Evolutionary conservation across 2,888 invertebrate genomes (phyloP).

Genomic region (Microctonus hyperodae): DNA sequence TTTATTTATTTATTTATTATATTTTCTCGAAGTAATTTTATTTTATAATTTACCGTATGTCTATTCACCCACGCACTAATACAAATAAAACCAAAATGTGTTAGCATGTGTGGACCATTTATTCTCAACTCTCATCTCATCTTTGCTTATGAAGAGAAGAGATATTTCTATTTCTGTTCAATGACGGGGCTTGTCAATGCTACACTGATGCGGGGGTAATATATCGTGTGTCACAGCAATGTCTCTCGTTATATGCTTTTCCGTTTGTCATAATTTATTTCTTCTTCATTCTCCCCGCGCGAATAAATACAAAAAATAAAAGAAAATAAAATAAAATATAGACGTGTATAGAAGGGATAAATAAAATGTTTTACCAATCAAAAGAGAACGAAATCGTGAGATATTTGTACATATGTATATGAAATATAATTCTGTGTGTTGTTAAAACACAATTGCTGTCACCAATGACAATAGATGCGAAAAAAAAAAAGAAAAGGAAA

Average conservation of each 20-base stretch:
- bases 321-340: too few species aligned
- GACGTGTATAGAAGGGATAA: too few species aligned
- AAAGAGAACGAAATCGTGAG: neutral
- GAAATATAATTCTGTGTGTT: slow-evolving; percentile 23
- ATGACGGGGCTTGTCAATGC: slow-evolving; percentile 3
- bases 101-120: slow-evolving; percentile 26
- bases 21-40: neutral
- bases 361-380: neutral
- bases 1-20: neutral
- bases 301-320: neutral
- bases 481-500: slow-evolving; percentile 36
- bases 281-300: too few species aligned
- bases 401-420: neutral
- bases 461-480: slow-evolving; percentile 34
- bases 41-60: slow-evolving; percentile 7
- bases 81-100: neutral
- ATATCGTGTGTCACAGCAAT: neutral
- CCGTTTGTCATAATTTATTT: neutral
- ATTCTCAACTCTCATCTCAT: slow-evolving; percentile 31
- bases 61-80: slow-evolving; percentile 5
- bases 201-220: slow-evolving; percentile 1
- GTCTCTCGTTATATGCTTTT: neutral
- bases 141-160: neutral
- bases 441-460: slow-evolving; percentile 40
- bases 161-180: slow-evolving; percentile 27